Evolutionary conservation across 2,888 invertebrate species (phyloP).

Genomic region (Agrilus mali): DNA sequence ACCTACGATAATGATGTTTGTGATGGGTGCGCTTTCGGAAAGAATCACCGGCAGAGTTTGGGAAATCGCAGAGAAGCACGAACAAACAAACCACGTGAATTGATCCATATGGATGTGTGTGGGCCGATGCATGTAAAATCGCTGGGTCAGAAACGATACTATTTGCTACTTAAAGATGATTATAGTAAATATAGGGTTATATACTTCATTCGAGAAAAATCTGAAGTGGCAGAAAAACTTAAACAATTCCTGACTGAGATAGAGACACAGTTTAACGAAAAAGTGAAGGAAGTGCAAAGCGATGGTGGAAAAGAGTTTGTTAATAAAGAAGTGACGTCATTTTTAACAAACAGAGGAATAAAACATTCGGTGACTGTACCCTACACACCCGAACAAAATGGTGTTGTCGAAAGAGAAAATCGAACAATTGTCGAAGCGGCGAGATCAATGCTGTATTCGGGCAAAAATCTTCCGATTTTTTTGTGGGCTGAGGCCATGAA

Average conservation of each 20-base stretch:
- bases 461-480: no score
- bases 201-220: conserved; percentile 9
- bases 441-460: no score
- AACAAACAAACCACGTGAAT: conserved; percentile 2
- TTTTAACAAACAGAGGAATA: conserved; percentile 10
- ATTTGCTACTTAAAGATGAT: conserved; percentile 9
- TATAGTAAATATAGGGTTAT: conserved; percentile 7
- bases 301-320: conserved; percentile 14
- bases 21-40: conserved; percentile 13
- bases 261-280: conserved; percentile 10
- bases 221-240: conserved; percentile 6
- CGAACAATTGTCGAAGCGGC: no score
- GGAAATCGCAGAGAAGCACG: conserved; percentile 4
- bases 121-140: no score
- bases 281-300: conserved; percentile 13
- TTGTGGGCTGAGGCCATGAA: no score
- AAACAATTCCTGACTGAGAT: conserved; percentile 6
- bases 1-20: conserved; percentile 7
- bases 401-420: no score
- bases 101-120: conserved; percentile 9
- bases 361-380: conserved; percentile 7
- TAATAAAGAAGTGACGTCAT: conserved; percentile 8
- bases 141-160: conserved; percentile 8
- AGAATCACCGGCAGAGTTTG: conserved; percentile 13
- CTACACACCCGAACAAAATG: no score